These are phyloP conservation scores for Pavo muticus DNA, from an alignment of 2,113 vertebrate species.

Conservation along the genomic window DNA sequence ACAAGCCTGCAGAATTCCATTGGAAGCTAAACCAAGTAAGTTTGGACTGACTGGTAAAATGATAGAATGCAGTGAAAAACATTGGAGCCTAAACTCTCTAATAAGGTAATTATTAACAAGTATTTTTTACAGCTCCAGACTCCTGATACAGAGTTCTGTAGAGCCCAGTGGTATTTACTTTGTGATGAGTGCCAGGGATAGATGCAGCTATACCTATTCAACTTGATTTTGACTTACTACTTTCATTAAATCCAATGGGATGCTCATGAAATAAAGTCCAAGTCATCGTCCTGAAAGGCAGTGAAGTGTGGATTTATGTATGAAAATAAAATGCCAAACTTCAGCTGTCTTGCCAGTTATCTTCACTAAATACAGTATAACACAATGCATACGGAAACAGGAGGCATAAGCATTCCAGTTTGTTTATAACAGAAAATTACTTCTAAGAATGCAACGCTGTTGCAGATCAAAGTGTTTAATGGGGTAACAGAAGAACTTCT, in stretches of 20 bases:
- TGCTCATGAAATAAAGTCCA: neutral
- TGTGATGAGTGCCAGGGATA: neutral
- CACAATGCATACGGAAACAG: neutral
- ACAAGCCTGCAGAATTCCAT: constrained; percentile 95
- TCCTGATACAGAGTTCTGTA: accelerated
- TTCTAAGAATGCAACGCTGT: neutral
- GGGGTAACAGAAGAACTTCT: neutral
- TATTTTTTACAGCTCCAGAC: neutral
- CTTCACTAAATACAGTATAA: neutral
- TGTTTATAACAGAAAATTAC: neutral
- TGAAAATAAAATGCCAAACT: neutral
- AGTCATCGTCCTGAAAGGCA: neutral
- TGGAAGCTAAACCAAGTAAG: constrained; percentile 96
- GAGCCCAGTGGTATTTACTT: neutral
- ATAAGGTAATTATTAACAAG: neutral
- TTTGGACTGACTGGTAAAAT: neutral
- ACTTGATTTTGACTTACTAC: neutral
- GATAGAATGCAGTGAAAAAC: neutral
- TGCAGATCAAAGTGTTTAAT: neutral
- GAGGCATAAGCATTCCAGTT: neutral
- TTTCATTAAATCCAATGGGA: neutral
- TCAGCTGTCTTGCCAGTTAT: neutral
- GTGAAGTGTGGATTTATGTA: neutral
- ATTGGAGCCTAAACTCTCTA: accelerated
- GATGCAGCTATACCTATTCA: neutral